A percentile compares a stretch with the other conserved stretches of the same genome.
Evolutionary conservation across 2,888 invertebrate species (phyloP).

Genomic region (Megaustenia siamemsis): DNA sequence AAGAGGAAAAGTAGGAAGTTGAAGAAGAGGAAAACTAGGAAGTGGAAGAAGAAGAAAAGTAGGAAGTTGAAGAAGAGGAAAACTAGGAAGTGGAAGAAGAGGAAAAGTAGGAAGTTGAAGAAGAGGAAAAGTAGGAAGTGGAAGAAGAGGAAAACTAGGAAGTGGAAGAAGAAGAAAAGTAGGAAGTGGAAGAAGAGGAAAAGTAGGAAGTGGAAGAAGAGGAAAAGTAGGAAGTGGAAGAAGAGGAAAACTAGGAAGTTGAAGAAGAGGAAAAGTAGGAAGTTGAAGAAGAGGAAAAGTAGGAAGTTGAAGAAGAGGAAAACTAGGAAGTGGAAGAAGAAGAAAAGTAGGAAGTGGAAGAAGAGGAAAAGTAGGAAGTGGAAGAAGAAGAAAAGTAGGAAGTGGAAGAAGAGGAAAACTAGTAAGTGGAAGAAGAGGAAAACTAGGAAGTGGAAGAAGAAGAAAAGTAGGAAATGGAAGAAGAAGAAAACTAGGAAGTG

Average conservation of each 20-base stretch:
- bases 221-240: neutral
- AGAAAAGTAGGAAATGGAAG: neutral
- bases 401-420: neutral
- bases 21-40: neutral
- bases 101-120: neutral
- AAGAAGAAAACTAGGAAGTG: neutral
- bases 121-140: slow-evolving; percentile 16
- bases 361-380: slow-evolving; percentile 20
- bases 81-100: neutral
- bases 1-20: neutral
- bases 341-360: slow-evolving; percentile 3
- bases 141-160: neutral
- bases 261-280: slow-evolving; percentile 2
- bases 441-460: neutral
- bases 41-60: neutral
- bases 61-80: neutral
- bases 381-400: neutral
- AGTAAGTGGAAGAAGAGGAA: neutral
- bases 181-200: neutral
- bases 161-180: neutral
- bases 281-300: slow-evolving; percentile 16
- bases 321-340: slow-evolving; percentile 3
- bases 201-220: neutral
- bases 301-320: slow-evolving; percentile 12
- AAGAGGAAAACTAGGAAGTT: neutral